A percentile compares a stretch with the other conserved stretches of the same genome.
These are phyloP conservation scores for Trichoplusia ni DNA, from an alignment of 1,140 invertebrate species.

Conservation along the genomic window DNA sequence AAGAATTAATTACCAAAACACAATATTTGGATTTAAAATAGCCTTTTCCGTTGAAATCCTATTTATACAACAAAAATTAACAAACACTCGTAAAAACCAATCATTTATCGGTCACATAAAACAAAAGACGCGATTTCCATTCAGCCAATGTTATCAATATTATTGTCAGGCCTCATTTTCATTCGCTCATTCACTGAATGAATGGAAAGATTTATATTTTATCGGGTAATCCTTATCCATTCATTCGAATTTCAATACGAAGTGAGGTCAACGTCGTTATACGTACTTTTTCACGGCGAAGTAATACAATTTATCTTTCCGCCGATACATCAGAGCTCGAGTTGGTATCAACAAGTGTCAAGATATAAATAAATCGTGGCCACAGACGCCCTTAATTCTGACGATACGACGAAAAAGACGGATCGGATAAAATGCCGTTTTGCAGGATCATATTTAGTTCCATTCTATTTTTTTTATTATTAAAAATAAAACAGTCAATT, in stretches of 20 bases:
- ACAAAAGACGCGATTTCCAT: too few species aligned
- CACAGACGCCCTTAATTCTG: constrained; percentile 46
- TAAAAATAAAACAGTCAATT: too few species aligned
- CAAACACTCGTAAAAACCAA: too few species aligned
- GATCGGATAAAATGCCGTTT: constrained; percentile 38
- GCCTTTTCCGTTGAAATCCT: too few species aligned
- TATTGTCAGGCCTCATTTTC: not conserved
- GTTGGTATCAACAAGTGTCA: constrained; percentile 67
- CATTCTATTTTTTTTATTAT: too few species aligned
- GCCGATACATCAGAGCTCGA: constrained; percentile 44
- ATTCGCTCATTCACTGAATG: not conserved
- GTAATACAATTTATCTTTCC: constrained; percentile 42
- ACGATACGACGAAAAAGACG: constrained; percentile 40
- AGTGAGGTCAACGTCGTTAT: constrained; percentile 16
- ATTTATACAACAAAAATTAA: too few species aligned
- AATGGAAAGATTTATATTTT: constrained; percentile 25
- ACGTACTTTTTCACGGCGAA: constrained; percentile 6
- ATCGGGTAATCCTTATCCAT: constrained; percentile 7
- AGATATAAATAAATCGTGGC: constrained; percentile 57
- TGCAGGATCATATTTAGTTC: too few species aligned
- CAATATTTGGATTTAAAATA: too few species aligned
- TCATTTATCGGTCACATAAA: too few species aligned
- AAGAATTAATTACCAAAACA: too few species aligned
- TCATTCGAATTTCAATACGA: constrained; percentile 21
- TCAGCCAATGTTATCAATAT: not conserved